Evolutionary conservation across 2,797 vertebrate genomes (phyloP), one percentile per base, ranked within the genome.

Genomic region (Ambastaia sidthimunki): DNA sequence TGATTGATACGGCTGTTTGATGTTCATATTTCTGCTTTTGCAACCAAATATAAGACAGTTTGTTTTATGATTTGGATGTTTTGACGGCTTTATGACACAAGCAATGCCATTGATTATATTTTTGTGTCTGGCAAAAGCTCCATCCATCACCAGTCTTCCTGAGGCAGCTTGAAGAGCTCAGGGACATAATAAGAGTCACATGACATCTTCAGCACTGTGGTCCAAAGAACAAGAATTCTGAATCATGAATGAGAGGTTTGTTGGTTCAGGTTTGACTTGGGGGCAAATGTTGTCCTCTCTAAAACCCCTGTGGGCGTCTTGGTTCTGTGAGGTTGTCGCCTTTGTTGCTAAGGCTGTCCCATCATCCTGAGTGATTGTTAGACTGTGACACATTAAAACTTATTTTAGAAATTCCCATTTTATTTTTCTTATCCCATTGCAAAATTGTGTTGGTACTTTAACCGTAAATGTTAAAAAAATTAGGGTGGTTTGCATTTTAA

Each of bases 161-260:
- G 28, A 12, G 31, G 13, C 76, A 28, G 57, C 59, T 72, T n/a
- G 34, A 18, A 70, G 21, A 72, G 21, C 70, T 66, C 6, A 21
- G 69, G 59, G 59, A 80, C 34, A 57, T 47, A 55, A 80, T 80
- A 62, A 55, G 69, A 72, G 48, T 31, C 47, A n/a, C 66, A 18
- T 73, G 50, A 73, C 50, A 72, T 57, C 77, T 57, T 62, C 34
- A 73, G 47, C 55, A 59, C 34, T 55, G 31, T 80, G 69, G 11
- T 66, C 72, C 60, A 50, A 55, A 60, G 69, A 73, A 25, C 28
- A 28, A 28, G 28, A 28, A 2, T 16, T 34, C 48, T 72, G 48
- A 80, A 80, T 80, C 70, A 80, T 80, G 70, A 73, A 80, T 80
- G 70, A 80, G 70, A 71, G 69, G 28, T 78, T 78, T 71, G 67